Percentiles rank a stretch among this genome's conserved stretches.
Conservation (phyloP, 2,888 invertebrate genomes). For the Drosophila picticornis region DNA sequence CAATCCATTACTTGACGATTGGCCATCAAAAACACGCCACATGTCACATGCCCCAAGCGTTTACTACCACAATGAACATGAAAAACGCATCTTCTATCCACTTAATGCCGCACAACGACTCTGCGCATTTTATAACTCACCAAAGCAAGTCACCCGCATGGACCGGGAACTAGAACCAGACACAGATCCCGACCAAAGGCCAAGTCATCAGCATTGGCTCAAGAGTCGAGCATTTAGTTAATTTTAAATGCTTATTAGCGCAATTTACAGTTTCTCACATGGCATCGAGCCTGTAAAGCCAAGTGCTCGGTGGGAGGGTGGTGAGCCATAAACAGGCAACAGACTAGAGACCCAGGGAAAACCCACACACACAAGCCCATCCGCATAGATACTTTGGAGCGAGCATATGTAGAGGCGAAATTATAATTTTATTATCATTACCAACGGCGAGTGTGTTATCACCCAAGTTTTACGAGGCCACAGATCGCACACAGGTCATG, state of each 20-base stretch:
- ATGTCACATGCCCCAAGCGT: constrained; percentile 36
- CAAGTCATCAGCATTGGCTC: constrained; percentile 64
- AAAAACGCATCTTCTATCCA: constrained; percentile 67
- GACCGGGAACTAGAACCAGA: constrained; percentile 1
- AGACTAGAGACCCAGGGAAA: constrained; percentile 16
- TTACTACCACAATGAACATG: constrained; percentile 49
- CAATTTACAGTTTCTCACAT: constrained; percentile 71
- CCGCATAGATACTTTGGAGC: constrained; percentile 43
- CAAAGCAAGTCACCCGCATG: constrained; percentile 5
- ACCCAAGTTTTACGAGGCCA: constrained; percentile 78
- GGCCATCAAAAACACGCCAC: constrained; percentile 30
- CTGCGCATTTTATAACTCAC: constrained; percentile 49
- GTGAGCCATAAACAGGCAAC: constrained; percentile 22
- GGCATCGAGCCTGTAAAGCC: constrained; percentile 25
- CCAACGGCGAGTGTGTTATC: constrained; percentile 76
- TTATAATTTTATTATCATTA: constrained; percentile 84
- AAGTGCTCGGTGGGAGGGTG: constrained; percentile 25
- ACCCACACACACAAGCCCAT: constrained; percentile 15
- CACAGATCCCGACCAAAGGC: constrained; percentile 20
- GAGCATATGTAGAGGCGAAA: constrained; percentile 73
- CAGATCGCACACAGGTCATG: constrained; percentile 70
- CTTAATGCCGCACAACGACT: constrained; percentile 49
- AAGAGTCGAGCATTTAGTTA: constrained; percentile 75
- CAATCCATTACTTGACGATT: constrained; percentile 45
- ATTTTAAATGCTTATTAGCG: constrained; percentile 81